These are phyloP conservation scores for Triops cancriformis DNA, from an alignment of 1,140 invertebrate genomes.

Conservation along the genomic window DNA sequence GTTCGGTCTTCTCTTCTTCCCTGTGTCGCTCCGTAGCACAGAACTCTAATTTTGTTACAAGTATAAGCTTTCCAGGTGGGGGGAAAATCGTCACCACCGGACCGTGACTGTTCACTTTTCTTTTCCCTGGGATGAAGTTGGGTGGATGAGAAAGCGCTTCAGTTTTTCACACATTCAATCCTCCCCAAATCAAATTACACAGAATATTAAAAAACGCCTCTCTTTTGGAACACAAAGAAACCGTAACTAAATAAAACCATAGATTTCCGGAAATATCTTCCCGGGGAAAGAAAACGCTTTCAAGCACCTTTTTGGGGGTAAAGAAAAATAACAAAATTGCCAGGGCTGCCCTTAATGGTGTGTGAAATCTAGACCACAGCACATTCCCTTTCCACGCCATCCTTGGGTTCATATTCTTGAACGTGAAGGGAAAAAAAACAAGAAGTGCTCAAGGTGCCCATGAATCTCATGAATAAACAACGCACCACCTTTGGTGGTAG, in stretches of 20 bases:
- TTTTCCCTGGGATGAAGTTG: not conserved
- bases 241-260: slow-evolving; percentile 1
- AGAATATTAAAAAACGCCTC: not conserved
- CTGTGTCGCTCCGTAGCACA: not conserved
- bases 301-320: not conserved
- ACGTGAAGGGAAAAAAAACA: not conserved
- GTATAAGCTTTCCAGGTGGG: not conserved
- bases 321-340: slow-evolving; percentile 3
- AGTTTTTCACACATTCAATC: not conserved
- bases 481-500: not conserved
- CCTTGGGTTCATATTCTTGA: not conserved
- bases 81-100: not conserved
- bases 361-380: slow-evolving; percentile 1
- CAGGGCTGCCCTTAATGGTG: not conserved
- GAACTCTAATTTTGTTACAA: not conserved
- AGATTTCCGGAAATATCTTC: not conserved
- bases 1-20: not conserved
- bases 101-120: not conserved
- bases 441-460: not conserved
- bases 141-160: not conserved
- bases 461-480: slow-evolving; percentile 11
- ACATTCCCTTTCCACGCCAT: slow-evolving; percentile 11
- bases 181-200: slow-evolving; percentile 1
- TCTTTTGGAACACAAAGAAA: not conserved
- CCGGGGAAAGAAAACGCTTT: not conserved